Percentiles rank a stretch among this genome's conserved stretches.
phyloP scores from a whole-genome alignment of 2,888 invertebrate species.

The Rhingia campestris region DNA sequence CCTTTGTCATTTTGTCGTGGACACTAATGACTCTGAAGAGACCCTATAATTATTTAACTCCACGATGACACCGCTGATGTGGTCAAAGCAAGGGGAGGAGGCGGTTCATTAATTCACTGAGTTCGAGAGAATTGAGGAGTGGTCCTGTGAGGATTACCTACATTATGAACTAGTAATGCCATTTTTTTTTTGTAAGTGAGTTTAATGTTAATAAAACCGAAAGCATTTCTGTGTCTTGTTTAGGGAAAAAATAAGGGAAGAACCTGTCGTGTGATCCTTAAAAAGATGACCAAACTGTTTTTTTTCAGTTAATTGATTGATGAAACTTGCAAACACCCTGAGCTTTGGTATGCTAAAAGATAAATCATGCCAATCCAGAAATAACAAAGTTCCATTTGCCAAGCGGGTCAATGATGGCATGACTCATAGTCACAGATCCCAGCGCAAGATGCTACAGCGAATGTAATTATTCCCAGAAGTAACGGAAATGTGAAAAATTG shows the following conservation, averaged over 20 bases:
- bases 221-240: constrained; percentile 7
- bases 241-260: neutral
- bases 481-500: constrained; percentile 11
- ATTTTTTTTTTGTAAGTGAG: constrained; percentile 26
- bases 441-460: neutral
- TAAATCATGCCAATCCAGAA: constrained; percentile 30
- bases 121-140: constrained; percentile 38
- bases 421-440: constrained; percentile 6
- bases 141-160: constrained; percentile 46
- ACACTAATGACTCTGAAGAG: constrained; percentile 42
- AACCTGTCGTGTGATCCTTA: neutral
- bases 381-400: constrained; percentile 31
- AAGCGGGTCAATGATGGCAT: constrained; percentile 29
- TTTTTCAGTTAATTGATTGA: constrained; percentile 35
- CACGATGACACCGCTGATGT: constrained; percentile 45
- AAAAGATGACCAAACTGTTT: constrained; percentile 19
- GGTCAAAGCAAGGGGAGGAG: constrained; percentile 16
- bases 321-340: constrained; percentile 6
- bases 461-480: neutral
- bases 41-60: constrained; percentile 49
- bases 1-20: constrained; percentile 16
- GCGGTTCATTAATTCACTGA: constrained; percentile 21
- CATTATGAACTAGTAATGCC: constrained; percentile 41
- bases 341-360: constrained; percentile 14
- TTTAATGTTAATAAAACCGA: constrained; percentile 47